phyloP scores from a whole-genome alignment of 2,113 vertebrate genomes.

The Otocyon megalotis region DNA sequence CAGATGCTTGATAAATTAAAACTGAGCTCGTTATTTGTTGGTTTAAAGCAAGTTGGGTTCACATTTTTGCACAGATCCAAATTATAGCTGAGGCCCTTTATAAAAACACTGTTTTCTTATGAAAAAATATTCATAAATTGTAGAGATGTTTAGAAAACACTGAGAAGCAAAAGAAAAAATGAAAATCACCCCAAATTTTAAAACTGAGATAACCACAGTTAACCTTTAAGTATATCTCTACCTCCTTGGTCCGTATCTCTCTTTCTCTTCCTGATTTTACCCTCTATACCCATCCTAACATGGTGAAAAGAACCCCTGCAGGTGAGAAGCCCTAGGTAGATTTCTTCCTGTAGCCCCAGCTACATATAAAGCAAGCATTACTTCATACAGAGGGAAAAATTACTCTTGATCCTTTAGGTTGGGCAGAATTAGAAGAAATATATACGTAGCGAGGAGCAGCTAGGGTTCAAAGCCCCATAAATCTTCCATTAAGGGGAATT shows the following conservation, averaged over 20 bases:
- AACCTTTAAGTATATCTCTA: neutral
- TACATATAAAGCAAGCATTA: neutral
- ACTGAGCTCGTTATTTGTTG: neutral
- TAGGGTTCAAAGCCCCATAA: neutral
- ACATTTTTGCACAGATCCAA: constrained; percentile 46
- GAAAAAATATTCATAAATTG: neutral
- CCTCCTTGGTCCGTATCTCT: too few species aligned
- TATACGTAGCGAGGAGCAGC: neutral
- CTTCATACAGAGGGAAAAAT: neutral
- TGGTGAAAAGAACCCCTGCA: neutral
- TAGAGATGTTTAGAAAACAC: neutral
- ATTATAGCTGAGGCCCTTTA: neutral
- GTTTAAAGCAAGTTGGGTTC: neutral
- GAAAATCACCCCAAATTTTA: neutral
- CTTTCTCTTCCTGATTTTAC: neutral
- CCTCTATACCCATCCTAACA: neutral
- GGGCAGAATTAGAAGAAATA: neutral
- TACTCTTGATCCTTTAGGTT: neutral
- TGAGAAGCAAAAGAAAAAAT: neutral
- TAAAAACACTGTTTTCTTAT: constrained; percentile 13
- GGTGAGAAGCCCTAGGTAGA: neutral
- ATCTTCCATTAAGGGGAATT: neutral
- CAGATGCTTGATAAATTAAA: neutral
- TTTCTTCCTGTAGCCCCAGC: neutral
- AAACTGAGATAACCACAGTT: neutral